Evolutionary conservation across 2,113 vertebrate species (phyloP).

Genomic region (Barnardius zonarius): DNA sequence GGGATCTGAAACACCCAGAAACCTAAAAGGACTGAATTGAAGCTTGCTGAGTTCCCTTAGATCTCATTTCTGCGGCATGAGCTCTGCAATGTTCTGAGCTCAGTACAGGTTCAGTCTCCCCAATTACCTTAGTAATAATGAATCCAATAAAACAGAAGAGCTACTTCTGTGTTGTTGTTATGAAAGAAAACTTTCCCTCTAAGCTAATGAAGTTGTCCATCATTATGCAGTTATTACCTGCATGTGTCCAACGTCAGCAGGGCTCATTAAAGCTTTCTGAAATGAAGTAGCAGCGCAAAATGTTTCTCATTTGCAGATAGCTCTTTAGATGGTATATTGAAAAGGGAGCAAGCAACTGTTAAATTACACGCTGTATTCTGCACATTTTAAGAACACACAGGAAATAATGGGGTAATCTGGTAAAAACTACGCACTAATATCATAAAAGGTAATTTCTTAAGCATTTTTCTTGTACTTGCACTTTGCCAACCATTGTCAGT

Average conservation of each 20-base stretch:
- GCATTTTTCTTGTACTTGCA: not conserved
- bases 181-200: not conserved
- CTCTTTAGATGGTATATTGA: not conserved
- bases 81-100: not conserved
- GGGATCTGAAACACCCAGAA: not conserved
- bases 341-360: not conserved
- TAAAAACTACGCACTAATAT: not conserved
- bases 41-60: accelerated
- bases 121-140: not conserved
- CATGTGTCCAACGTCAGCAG: not conserved
- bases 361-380: not conserved
- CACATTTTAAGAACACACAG: not conserved
- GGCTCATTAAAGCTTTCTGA: not conserved
- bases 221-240: not conserved
- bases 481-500: not conserved
- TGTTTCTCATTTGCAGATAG: not conserved
- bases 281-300: not conserved
- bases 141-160: not conserved
- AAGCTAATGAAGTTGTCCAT: slow-evolving; percentile 21
- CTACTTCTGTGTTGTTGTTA: not conserved
- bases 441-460: not conserved
- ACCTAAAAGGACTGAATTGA: not conserved
- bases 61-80: not conserved
- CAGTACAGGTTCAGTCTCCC: not conserved
- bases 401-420: not conserved